Base-by-base conservation (phyloP, 2,888 invertebrate genomes). In the Mesoligia furuncula region DNA sequence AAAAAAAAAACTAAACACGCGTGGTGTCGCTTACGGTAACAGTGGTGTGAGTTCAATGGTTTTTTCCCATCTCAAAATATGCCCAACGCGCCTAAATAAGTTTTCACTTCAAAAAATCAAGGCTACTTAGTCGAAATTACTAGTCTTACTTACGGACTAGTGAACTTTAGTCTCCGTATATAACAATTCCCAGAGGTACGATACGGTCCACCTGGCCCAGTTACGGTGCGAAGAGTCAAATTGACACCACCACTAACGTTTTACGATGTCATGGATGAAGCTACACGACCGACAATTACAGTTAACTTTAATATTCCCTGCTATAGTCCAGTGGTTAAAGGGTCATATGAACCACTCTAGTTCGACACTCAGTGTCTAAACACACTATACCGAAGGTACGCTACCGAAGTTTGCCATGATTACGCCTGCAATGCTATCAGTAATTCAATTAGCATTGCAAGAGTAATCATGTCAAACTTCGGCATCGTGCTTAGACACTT, bases 231-330 rank as follows among this genome's bases (percentile, higher is more conserved):
- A 80, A 86, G 61, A 84, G 75, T 84, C 73, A 62, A 84, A 86
- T 84, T 84, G 80, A 75, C 84, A 75, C 80, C 73, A 84, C 73
- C 80, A 73, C 84, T 84, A 86, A 86, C 73, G 61, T 86, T 84
- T 84, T 86, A 84, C 75, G 86, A 86, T 71, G 87, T 75, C 75
- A 71, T 80, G 75, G 66, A 86, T 85, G 71, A 62, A 86, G 73
- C 84, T 64, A 86, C 84, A 75, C 66, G 86, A 84, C 75, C 80
- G 71, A 64, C 75, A 71, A 73, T 84, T 84, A 84, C 84, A 80
- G 64, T 86, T 79, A 86, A 80, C 73, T 70, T 75, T 85, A 83
- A 83, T 85, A 77, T 83, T 72, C 72, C 36, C 57, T 62, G 83
- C 77, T 82, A 57, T 59, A 77, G 65, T 59, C 51, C 45, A 70